These are phyloP conservation scores for Pseudorhombus dupliciocellatus DNA, from an alignment of 2,113 vertebrate genomes.

Conservation along the genomic window DNA sequence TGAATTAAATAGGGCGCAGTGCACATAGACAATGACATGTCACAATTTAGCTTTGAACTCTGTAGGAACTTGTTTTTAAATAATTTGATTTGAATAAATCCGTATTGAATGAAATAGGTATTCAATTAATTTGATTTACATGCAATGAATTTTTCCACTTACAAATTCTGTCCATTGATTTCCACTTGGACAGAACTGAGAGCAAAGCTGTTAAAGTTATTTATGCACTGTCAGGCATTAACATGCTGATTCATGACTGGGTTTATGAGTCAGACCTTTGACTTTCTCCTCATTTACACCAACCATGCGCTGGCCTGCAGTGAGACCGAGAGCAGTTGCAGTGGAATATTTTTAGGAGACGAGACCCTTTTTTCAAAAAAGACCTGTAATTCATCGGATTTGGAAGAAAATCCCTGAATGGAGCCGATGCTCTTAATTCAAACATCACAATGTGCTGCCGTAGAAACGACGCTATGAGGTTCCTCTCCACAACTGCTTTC, in stretches of 20 bases:
- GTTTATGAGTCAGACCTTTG: constrained; percentile 46
- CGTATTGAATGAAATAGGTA: too few species aligned
- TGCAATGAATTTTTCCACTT: background rate
- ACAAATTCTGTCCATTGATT: background rate
- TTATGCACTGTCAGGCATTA: constrained; percentile 39
- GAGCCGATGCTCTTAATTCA: constrained; percentile 36
- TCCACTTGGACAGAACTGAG: background rate
- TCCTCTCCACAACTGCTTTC: constrained; percentile 16
- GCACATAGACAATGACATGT: background rate
- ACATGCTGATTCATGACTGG: constrained; percentile 32
- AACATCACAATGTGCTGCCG: constrained; percentile 30
- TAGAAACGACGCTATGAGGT: constrained; percentile 1
- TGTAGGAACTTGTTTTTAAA: background rate
- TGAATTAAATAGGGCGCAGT: background rate
- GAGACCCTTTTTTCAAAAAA: constrained; percentile 42
- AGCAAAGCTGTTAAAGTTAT: constrained; percentile 28
- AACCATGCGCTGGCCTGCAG: constrained; percentile 25
- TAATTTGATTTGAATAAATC: too few species aligned
- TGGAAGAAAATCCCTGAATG: constrained; percentile 52
- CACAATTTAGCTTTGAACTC: background rate
- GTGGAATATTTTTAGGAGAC: constrained; percentile 55
- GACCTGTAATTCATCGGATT: constrained; percentile 47
- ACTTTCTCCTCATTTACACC: constrained; percentile 40
- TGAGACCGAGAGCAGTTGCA: constrained; percentile 26
- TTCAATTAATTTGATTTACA: too few species aligned